phyloP scores from a whole-genome alignment of 2,888 invertebrate genomes.

The Junonia oenone region DNA sequence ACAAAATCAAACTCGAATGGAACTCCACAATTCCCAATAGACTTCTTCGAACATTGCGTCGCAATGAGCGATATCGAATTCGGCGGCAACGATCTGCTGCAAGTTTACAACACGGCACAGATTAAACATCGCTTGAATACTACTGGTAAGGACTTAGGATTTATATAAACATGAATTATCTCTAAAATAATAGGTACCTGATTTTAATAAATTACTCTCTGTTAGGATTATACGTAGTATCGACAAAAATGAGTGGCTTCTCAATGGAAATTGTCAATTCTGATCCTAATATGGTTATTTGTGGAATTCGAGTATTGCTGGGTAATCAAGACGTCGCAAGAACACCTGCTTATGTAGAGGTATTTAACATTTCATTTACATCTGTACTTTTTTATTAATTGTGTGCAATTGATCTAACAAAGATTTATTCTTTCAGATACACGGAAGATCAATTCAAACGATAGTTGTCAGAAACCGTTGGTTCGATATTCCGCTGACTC shows the following conservation, averaged over 20 bases:
- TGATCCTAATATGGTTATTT: slow-evolving; percentile 93
- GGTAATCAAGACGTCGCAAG: slow-evolving; percentile 90
- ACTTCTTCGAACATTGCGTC: slow-evolving; percentile 97
- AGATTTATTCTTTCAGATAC: slow-evolving; percentile 63
- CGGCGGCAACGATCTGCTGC: slow-evolving; percentile 95
- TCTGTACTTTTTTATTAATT: neutral
- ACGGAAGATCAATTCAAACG: slow-evolving; percentile 87
- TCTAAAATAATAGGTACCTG: neutral
- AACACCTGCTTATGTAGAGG: slow-evolving; percentile 88
- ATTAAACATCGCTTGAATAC: slow-evolving; percentile 94
- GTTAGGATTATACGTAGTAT: slow-evolving; percentile 93
- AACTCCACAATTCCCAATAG: slow-evolving; percentile 91
- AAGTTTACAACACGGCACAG: slow-evolving; percentile 96
- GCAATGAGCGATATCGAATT: slow-evolving; percentile 95
- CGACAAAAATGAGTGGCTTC: slow-evolving; percentile 94
- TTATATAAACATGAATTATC: neutral
- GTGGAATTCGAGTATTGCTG: slow-evolving; percentile 90
- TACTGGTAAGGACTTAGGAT: slow-evolving; percentile 45
- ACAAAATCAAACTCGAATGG: slow-evolving; percentile 74
- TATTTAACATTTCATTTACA: slow-evolving; percentile 32
- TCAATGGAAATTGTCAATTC: slow-evolving; percentile 92
- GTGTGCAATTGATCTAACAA: neutral
- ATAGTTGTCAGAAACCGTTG: slow-evolving; percentile 89
- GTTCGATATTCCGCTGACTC: slow-evolving; percentile 96
- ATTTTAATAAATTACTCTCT: slow-evolving; percentile 22